These are phyloP conservation scores for Morus bassanus DNA, from an alignment of 2,797 vertebrate genomes.

Conservation along the genomic window DNA sequence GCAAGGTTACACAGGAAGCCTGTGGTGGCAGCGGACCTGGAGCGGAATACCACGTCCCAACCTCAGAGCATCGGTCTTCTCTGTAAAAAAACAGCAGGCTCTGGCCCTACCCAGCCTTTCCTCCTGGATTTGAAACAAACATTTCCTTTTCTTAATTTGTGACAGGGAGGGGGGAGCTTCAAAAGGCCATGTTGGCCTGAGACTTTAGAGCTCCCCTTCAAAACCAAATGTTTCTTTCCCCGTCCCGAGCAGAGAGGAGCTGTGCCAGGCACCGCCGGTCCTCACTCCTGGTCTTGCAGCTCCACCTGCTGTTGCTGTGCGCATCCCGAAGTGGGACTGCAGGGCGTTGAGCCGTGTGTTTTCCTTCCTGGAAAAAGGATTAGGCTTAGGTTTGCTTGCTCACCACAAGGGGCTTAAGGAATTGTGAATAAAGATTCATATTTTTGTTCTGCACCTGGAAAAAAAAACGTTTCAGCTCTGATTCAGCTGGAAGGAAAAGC, in stretches of 20 bases:
- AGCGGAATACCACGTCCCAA: not conserved
- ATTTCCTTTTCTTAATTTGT: not conserved
- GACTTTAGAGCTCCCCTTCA: not conserved
- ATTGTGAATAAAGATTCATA: fast-evolving
- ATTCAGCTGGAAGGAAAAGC: not conserved
- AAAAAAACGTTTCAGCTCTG: not conserved
- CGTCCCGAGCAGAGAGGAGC: fast-evolving
- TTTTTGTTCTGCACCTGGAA: not conserved
- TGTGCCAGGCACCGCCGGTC: fast-evolving
- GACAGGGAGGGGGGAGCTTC: not conserved
- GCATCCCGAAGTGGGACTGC: not conserved
- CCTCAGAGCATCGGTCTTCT: not conserved
- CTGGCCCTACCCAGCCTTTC: not conserved
- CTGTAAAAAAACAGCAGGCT: not conserved
- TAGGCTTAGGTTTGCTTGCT: not conserved
- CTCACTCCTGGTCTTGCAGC: conserved; percentile 5
- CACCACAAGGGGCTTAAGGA: not conserved
- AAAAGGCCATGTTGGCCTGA: fast-evolving
- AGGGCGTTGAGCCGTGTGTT: fast-evolving
- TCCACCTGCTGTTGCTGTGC: conserved; percentile 39
- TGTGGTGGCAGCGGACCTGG: fast-evolving
- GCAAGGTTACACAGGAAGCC: not conserved
- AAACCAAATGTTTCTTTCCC: fast-evolving
- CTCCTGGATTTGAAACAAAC: not conserved
- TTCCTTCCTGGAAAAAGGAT: not conserved